phyloP scores from a whole-genome alignment of 2,113 vertebrate genomes.

The Mormyrus lacerda region DNA sequence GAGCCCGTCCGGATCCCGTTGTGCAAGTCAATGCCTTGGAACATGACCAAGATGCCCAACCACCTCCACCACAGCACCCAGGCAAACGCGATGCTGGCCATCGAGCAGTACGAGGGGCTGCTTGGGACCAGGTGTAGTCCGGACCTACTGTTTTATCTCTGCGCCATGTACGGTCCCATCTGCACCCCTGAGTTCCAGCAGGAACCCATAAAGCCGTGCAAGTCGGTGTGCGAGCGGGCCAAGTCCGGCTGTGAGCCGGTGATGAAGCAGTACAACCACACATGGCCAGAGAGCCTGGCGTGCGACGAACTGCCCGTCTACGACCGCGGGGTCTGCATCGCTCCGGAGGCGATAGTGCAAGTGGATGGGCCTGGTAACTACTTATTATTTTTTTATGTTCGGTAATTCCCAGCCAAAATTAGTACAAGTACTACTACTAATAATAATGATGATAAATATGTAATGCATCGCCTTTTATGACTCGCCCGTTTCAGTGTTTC shows the following conservation, averaged over 20 bases:
- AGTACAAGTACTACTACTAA: not conserved
- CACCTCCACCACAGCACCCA: conserved; percentile 99
- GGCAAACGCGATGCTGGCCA: conserved; percentile 93
- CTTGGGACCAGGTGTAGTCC: conserved; percentile 84
- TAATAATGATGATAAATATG: not conserved
- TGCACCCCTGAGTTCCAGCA: conserved; percentile 98
- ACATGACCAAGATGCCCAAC: conserved; percentile 99
- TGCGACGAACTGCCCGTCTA: conserved; percentile 91
- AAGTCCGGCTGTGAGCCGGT: conserved; percentile 87
- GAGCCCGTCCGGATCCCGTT: conserved; percentile 89
- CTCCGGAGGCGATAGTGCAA: conserved; percentile 91
- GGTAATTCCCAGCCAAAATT: not conserved
- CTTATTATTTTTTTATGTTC: not conserved
- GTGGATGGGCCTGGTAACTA: conserved; percentile 77
- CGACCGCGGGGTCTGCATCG: conserved; percentile 94
- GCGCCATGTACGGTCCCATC: conserved; percentile 97
- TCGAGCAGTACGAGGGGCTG: conserved; percentile 93
- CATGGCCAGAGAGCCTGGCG: conserved; percentile 89
- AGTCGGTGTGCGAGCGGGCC: conserved; percentile 88
- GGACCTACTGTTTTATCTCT: conserved; percentile 90
- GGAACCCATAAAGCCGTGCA: conserved; percentile 95
- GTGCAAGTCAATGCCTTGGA: conserved; percentile 90
- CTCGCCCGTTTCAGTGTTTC: not conserved
- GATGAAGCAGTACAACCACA: conserved; percentile 83
- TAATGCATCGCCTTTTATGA: not conserved